Base-by-base conservation (phyloP, 2,113 vertebrate species). In the Nettapus auritus region DNA sequence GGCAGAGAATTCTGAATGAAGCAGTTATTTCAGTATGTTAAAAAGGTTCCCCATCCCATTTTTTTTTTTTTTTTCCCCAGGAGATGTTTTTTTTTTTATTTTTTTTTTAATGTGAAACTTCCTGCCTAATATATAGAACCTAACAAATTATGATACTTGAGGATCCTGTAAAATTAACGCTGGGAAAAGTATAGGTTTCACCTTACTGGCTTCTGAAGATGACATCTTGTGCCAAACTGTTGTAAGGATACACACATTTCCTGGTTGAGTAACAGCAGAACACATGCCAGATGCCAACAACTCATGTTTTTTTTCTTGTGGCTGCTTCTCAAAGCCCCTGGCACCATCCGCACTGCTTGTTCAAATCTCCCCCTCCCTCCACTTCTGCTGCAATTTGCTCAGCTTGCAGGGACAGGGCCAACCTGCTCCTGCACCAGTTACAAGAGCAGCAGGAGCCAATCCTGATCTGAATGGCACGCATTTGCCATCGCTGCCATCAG, bases 151-250 rank as follows among this genome's bases (percentile, higher is more conserved):
- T 15, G 75, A 34, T 19, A 69, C 50, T 8, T 46, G 3, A 3
- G 34, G 46, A 31, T 55, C 12, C 33, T 75, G 52, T 42, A 3
- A 2, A 36, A 52, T 13, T 66, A 81, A 42, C 13, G 13, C 56
- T 74, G 70, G 52, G 22, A 91, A 52, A 52, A 3, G 7, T 25
- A 42, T 3, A 57, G 66, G 13, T 67, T 57, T 79, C 22, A 31
- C 1, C 21, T 29, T 28, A 23, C 5, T 33, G 68, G 14, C 55
- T 66, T 71, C 80, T 46, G 55, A 73, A 70, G 26, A 14, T 2
- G 50, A 26, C 34, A 34, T 0, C 0, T 8, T 1, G 0, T n/a
- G 36, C 28, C 84, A 78, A 22, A 64, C 5, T 82, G 18, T 62
- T 64, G 9, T 33, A 73, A 50, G 28, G n/a, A 8, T 22, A 78